Base-by-base conservation (phyloP, 2,797 vertebrate genomes). In the Tenualosa thibaudeaui region DNA sequence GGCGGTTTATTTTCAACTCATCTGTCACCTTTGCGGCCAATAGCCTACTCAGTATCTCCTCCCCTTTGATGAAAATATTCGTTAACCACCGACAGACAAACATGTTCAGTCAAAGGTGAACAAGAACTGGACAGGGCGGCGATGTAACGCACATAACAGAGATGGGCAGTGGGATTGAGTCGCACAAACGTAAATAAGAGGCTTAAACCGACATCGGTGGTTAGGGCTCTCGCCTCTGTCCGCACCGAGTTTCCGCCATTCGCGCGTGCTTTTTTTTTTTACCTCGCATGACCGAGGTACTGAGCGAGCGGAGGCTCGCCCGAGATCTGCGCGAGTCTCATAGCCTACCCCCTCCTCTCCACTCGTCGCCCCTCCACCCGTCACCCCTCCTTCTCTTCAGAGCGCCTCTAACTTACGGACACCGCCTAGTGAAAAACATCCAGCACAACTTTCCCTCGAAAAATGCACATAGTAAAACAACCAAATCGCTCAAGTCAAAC, bases 371-470 rank as follows among this genome's bases (percentile, higher is more conserved):
- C 85, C 85, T 84, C 86, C 88, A 51, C 43, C 24, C 49, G 43
- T 54, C 3, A 82, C 82, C 86, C 60, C 82, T 50, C 84, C 81
- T 54, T 84, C 51, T 83, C 82, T 87, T 85, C 83, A 31, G 88
- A 85, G 91, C 92, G 90, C 90, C 90, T 91, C 89, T 87, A 87
- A 89, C 84, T 87, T 88, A 87, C 89, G 88, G 91, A 91, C 90
- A 89, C 91, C 90, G 92, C 92, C 90, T 91, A 87, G 83, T 58
- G 90, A 84, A 87, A 89, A 86, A 88, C 82, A 87, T 85, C 83
- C 88, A 86, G 84, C 81, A 87, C 83, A 90, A 90, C 90, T 89
- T 89, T 88, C 68, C 75, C 13, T 75, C 51, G 4, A 83, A 83
- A 82, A 82, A 40, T 60, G 2, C 53, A 81, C 65, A 82, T 75